Evolutionary conservation across 1,140 invertebrate genomes (phyloP).

Genomic region (Bathynomus jamesi): DNA sequence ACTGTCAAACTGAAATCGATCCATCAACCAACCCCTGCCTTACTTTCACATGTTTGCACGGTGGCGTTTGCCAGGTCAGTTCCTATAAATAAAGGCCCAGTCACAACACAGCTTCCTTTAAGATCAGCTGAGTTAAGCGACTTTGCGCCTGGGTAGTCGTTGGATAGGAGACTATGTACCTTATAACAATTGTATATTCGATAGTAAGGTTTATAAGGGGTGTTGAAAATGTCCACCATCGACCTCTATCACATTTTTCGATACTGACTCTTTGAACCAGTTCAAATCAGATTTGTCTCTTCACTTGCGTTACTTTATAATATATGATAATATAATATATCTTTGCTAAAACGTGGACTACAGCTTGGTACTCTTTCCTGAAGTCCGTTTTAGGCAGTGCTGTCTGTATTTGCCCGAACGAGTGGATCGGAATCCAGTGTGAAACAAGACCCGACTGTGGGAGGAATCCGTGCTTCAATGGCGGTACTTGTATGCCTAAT

Average conservation of each 20-base stretch:
- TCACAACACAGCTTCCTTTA: slow-evolving; percentile 47
- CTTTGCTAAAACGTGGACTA: too few relatives aligned
- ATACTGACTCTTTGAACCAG: too few relatives aligned
- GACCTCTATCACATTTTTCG: too few relatives aligned
- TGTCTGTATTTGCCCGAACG: slow-evolving; percentile 46
- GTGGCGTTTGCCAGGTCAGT: slow-evolving; percentile 20
- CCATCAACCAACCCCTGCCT: slow-evolving; percentile 46
- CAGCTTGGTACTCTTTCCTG: slow-evolving; percentile 45
- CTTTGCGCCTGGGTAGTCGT: too few relatives aligned
- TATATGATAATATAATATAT: too few relatives aligned
- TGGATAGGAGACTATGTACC: too few relatives aligned
- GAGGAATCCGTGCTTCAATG: slow-evolving; percentile 51
- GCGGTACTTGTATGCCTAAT: slow-evolving; percentile 49
- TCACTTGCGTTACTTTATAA: too few relatives aligned
- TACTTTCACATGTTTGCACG: slow-evolving; percentile 39
- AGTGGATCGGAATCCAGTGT: slow-evolving; percentile 53
- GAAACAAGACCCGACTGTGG: slow-evolving; percentile 48
- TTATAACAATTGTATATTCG: too few relatives aligned
- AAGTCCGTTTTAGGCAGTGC: slow-evolving; percentile 15
- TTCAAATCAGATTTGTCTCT: too few relatives aligned
- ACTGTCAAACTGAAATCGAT: slow-evolving; percentile 43
- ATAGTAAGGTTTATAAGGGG: too few relatives aligned
- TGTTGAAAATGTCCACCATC: too few relatives aligned
- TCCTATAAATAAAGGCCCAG: slow-evolving; percentile 17
- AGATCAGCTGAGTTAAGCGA: too few relatives aligned